These are phyloP conservation scores for Sebastes fasciatus DNA, from an alignment of 2,113 vertebrate species.

Conservation along the genomic window DNA sequence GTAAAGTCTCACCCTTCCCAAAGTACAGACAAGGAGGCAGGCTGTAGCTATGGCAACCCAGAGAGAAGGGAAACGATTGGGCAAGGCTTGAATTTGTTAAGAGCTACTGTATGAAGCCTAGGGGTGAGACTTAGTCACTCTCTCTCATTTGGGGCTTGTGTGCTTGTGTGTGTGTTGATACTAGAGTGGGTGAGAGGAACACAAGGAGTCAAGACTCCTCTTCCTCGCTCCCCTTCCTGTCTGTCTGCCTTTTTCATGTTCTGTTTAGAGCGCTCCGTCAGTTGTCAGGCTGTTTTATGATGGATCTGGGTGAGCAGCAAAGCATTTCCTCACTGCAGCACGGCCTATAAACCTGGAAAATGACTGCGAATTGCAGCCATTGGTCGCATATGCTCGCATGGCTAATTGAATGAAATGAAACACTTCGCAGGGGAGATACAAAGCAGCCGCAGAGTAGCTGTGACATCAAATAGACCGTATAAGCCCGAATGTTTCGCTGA, in stretches of 20 bases:
- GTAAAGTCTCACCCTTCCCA: conserved; percentile 72
- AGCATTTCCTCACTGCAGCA: conserved; percentile 2
- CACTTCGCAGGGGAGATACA: conserved; percentile 39
- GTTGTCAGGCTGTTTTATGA: conserved; percentile 15
- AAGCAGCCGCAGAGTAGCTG: conserved; percentile 10
- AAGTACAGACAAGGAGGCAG: conserved; percentile 74
- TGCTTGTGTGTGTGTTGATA: conserved; percentile 44
- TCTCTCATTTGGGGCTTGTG: conserved; percentile 38
- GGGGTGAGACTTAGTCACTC: conserved; percentile 64
- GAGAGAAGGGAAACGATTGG: conserved; percentile 73
- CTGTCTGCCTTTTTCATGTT: conserved; percentile 33
- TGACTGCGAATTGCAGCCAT: conserved; percentile 15
- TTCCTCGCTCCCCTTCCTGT: conserved; percentile 20
- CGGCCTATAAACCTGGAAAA: conserved; percentile 44
- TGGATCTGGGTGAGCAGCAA: background rate
- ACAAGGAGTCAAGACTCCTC: conserved; percentile 26
- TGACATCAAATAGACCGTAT: conserved; percentile 52
- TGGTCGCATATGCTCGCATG: conserved; percentile 36
- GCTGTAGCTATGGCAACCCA: conserved; percentile 82
- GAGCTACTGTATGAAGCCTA: conserved; percentile 66
- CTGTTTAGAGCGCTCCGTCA: conserved; percentile 17
- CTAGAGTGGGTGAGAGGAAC: conserved; percentile 42
- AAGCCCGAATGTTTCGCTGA: conserved; percentile 24
- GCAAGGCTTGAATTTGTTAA: conserved; percentile 73
- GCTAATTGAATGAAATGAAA: conserved; percentile 66